Conservation (phyloP, 2,797 vertebrate species). For the Sarcophilus harrisii region DNA sequence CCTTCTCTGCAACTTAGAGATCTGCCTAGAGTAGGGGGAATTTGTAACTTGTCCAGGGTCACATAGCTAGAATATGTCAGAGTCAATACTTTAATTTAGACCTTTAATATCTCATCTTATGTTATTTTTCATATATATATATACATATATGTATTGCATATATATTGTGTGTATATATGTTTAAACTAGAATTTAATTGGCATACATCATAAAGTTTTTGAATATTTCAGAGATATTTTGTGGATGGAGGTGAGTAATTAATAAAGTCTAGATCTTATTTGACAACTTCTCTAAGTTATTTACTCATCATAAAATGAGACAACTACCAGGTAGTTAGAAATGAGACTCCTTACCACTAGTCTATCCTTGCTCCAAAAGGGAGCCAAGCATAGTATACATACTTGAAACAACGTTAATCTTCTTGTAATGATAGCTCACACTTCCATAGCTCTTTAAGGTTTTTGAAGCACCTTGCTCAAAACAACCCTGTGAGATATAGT, state of each 20-base stretch:
- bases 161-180: not conserved
- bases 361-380: not conserved
- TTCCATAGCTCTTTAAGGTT: not conserved
- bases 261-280: not conserved
- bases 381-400: not conserved
- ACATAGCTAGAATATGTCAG: not conserved
- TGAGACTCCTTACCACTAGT: not conserved
- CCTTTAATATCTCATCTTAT: not conserved
- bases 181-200: not conserved
- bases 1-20: not conserved
- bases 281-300: not conserved
- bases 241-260: not conserved
- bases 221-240: not conserved
- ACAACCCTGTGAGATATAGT: not conserved
- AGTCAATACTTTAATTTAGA: not conserved
- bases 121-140: not conserved
- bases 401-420: not conserved
- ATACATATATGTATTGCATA: too few species aligned
- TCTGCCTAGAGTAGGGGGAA: not conserved
- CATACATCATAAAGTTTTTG: not conserved
- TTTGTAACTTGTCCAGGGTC: not conserved
- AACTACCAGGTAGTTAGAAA: not conserved
- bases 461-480: not conserved
- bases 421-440: not conserved
- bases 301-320: not conserved